Conservation (phyloP, 2,797 vertebrate species). For the Fistularia commersonii region DNA sequence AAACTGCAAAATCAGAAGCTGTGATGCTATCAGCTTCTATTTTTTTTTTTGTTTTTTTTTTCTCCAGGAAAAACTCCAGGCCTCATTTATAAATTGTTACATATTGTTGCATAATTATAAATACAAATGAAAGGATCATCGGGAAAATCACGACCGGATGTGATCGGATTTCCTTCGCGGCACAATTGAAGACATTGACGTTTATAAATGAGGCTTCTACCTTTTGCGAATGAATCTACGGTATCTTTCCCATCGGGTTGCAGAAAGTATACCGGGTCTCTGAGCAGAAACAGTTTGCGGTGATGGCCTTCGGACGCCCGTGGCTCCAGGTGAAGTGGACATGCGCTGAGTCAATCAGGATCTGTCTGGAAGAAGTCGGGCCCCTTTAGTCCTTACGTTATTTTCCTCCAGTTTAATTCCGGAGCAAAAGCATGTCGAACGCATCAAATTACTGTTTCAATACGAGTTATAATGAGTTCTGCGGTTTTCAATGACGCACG, state of each 20-base stretch:
- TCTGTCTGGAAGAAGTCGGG: constrained; percentile 16
- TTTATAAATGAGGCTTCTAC: no score
- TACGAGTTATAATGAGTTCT: no score
- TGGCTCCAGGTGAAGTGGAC: constrained; percentile 29
- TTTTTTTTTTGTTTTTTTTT: background rate
- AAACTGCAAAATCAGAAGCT: no score
- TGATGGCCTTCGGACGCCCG: constrained; percentile 37
- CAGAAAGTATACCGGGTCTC: constrained; percentile 4
- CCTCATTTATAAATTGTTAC: constrained; percentile 20
- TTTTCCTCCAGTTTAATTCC: no score
- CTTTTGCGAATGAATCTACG: no score
- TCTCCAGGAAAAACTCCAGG: constrained; percentile 8
- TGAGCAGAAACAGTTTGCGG: constrained; percentile 24
- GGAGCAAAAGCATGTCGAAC: no score
- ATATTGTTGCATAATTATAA: constrained; percentile 4
- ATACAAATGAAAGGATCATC: constrained; percentile 4
- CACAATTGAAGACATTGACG: background rate
- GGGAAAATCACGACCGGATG: background rate
- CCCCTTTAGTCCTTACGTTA: no score
- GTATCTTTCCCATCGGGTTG: no score
- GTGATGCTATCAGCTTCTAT: no score
- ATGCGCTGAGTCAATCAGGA: constrained; percentile 33
- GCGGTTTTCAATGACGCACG: no score
- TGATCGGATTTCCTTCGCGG: background rate
- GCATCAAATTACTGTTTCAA: no score